A percentile compares a stretch with the other conserved stretches of the same genome.
Evolutionary conservation across 2,888 invertebrate species (phyloP).

Genomic region (Zelleria hepariella): DNA sequence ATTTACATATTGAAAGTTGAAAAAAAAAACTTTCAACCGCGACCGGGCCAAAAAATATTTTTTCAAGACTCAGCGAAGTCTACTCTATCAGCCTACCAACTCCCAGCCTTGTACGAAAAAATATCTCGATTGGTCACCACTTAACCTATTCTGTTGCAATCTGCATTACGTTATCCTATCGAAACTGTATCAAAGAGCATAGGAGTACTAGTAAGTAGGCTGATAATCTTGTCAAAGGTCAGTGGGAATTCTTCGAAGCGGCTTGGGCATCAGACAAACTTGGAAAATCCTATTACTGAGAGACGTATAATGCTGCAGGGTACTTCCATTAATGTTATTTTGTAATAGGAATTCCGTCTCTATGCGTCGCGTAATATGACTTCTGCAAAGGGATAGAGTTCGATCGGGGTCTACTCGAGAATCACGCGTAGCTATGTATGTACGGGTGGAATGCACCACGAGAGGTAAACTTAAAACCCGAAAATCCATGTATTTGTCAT

Average conservation of each 20-base stretch:
- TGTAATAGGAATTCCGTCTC: background rate
- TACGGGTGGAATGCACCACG: no score
- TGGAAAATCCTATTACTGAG: background rate
- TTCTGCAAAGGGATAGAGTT: slow-evolving; percentile 27
- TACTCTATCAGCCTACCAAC: no score
- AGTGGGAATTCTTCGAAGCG: background rate
- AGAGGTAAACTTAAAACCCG: no score
- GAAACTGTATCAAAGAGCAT: background rate
- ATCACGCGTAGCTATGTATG: no score
- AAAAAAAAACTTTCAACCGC: no score
- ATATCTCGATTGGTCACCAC: no score
- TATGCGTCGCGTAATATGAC: slow-evolving; percentile 29
- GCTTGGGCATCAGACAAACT: background rate
- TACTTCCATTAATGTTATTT: slow-evolving; percentile 1
- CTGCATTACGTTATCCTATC: background rate
- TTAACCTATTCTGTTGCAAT: no score
- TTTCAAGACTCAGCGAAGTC: no score
- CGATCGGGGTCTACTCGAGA: slow-evolving; percentile 26
- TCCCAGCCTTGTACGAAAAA: no score
- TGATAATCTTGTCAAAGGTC: background rate
- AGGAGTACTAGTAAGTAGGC: background rate
- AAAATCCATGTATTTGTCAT: no score
- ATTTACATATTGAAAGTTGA: no score
- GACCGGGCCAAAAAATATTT: no score
- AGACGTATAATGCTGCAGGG: background rate